A percentile compares a stretch with the other conserved stretches of the same genome.
Conservation (phyloP, 2,888 invertebrate genomes). For the Calameuta filiformis region DNA sequence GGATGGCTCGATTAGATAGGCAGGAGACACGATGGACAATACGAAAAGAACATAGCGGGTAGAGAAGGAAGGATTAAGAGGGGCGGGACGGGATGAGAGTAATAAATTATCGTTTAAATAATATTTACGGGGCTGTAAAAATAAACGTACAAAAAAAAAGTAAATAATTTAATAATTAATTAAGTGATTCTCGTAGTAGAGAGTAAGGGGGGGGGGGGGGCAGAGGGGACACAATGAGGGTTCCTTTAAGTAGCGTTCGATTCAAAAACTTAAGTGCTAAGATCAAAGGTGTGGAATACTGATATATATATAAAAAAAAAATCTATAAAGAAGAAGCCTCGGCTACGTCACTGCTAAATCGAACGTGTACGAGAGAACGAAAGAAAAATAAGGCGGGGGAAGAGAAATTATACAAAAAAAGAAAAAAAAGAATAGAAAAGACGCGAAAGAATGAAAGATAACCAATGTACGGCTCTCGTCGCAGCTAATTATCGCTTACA, state of each 20-base stretch:
- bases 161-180: slow-evolving; percentile 63
- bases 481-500: slow-evolving; percentile 46
- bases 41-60: background rate
- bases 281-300: slow-evolving; percentile 63
- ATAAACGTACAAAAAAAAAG: slow-evolving; percentile 55
- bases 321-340: slow-evolving; percentile 60
- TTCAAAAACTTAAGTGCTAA: slow-evolving; percentile 54
- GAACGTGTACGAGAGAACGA: slow-evolving; percentile 33
- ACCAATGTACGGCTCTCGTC: slow-evolving; percentile 40
- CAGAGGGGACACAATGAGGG: slow-evolving; percentile 13
- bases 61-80: no score
- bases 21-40: background rate
- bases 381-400: background rate
- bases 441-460: background rate
- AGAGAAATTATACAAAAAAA: background rate
- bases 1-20: background rate
- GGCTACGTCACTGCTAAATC: slow-evolving; percentile 51
- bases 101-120: slow-evolving; percentile 56
- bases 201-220: background rate
- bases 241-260: slow-evolving; percentile 52
- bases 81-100: slow-evolving; percentile 22
- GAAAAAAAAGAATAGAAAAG: background rate
- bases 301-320: slow-evolving; percentile 55
- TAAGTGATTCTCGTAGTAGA: slow-evolving; percentile 46
- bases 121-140: slow-evolving; percentile 49